These are phyloP conservation scores for Agrotis exclamationis DNA, from an alignment of 2,888 invertebrate genomes.

Conservation along the genomic window DNA sequence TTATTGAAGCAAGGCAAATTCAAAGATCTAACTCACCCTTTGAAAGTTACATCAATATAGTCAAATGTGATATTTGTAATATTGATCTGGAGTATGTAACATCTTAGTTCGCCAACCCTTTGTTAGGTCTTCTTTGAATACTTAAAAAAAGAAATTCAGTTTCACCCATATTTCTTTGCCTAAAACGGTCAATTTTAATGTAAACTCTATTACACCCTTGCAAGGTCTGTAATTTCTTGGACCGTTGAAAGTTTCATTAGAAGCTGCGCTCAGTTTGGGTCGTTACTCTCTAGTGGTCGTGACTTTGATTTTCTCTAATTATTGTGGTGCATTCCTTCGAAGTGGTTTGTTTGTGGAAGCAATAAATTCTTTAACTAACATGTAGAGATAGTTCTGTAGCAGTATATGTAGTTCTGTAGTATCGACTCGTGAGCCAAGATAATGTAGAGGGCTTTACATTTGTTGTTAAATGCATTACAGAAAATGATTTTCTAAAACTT, in stretches of 20 bases:
- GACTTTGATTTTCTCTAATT: conserved; percentile 25
- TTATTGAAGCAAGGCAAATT: conserved; percentile 11
- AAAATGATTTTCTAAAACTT: conserved; percentile 11
- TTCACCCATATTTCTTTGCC: conserved; percentile 32
- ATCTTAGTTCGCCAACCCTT: conserved; percentile 6
- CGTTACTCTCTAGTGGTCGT: conserved; percentile 36
- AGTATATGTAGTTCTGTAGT: background rate
- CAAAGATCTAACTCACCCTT: conserved; percentile 5
- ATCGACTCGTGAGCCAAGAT: conserved; percentile 3
- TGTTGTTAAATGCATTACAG: conserved; percentile 12
- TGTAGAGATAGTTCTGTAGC: background rate
- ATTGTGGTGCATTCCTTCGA: conserved; percentile 11
- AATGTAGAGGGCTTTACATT: conserved; percentile 1
- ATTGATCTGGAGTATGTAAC: conserved; percentile 15
- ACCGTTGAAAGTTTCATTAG: conserved; percentile 26
- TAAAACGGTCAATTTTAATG: conserved; percentile 44
- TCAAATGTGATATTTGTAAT: conserved; percentile 1
- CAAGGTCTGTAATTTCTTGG: conserved; percentile 23
- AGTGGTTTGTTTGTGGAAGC: conserved; percentile 10
- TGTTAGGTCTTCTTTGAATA: conserved; percentile 35
- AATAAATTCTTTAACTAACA: conserved; percentile 12
- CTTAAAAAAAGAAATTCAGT: conserved; percentile 45
- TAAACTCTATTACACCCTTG: conserved; percentile 29
- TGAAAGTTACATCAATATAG: background rate
- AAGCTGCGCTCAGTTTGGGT: conserved; percentile 25